A percentile compares a stretch with the other conserved stretches of the same genome.
phyloP scores from a whole-genome alignment of 1,140 invertebrate species.

The Trachymyrmex septentrionalis region DNA sequence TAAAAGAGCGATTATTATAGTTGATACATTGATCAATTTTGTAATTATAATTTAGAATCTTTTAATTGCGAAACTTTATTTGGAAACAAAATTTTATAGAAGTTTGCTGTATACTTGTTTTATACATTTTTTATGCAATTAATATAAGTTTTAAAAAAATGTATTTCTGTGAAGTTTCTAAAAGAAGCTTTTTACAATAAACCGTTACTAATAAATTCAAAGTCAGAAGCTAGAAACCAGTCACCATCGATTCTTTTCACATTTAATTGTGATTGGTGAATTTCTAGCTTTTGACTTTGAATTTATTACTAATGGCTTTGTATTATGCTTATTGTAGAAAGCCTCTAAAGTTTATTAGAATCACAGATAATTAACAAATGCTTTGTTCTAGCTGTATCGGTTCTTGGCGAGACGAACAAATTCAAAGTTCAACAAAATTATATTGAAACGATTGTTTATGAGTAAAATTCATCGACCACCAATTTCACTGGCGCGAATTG shows the following conservation, averaged over 20 bases:
- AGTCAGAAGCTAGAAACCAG: too few relatives aligned
- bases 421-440: constrained; percentile 98
- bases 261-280: too few relatives aligned
- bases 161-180: not conserved
- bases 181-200: not conserved
- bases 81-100: not conserved
- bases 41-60: not conserved
- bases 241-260: too few relatives aligned
- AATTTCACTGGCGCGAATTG: constrained; percentile 95
- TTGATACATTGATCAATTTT: constrained; percentile 72
- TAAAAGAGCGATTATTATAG: constrained; percentile 77
- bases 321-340: too few relatives aligned
- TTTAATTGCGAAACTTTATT: not conserved
- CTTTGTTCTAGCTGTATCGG: constrained; percentile 94
- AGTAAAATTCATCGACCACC: constrained; percentile 97
- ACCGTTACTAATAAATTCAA: too few relatives aligned
- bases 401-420: constrained; percentile 98
- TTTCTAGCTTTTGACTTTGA: too few relatives aligned
- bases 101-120: not conserved
- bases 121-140: not conserved
- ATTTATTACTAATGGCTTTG: too few relatives aligned
- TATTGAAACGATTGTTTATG: constrained; percentile 98
- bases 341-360: not conserved
- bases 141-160: not conserved
- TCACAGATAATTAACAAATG: constrained; percentile 42